These are phyloP conservation scores for Caenorhabditis brenneri DNA, from an alignment of 1,140 invertebrate genomes.

Conservation along the genomic window DNA sequence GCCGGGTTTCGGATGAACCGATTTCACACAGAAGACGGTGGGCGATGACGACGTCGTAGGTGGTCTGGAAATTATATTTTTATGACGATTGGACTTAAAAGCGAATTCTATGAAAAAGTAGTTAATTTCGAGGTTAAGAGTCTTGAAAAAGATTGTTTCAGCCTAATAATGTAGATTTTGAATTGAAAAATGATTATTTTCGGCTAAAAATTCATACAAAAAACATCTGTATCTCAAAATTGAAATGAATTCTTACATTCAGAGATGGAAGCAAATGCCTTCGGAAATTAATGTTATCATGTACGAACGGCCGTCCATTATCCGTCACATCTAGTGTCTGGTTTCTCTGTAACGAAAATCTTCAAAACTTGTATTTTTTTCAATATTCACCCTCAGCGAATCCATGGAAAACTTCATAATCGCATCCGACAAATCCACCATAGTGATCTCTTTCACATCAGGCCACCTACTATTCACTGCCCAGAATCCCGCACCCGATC, in stretches of 20 bases:
- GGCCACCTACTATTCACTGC: not conserved
- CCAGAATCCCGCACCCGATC: constrained; percentile 38
- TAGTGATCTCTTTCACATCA: constrained; percentile 20
- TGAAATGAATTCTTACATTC: constrained; percentile 1
- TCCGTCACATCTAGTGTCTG: not conserved
- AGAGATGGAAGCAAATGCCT: constrained; percentile 36
- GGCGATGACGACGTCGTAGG: constrained; percentile 30
- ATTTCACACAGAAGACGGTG: constrained; percentile 36
- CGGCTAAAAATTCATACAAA: not conserved
- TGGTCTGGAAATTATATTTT: not conserved
- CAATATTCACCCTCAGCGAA: constrained; percentile 19
- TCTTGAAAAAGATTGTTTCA: too few species aligned
- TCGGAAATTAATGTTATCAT: constrained; percentile 21
- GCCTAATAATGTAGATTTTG: too few species aligned
- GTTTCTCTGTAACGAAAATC: not conserved
- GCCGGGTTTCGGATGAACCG: constrained; percentile 14
- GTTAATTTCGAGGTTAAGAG: too few species aligned
- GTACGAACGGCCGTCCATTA: not conserved
- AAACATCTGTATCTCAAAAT: too few species aligned
- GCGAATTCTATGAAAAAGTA: not conserved
- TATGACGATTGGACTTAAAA: too few species aligned
- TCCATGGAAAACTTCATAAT: constrained; percentile 45
- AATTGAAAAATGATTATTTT: too few species aligned
- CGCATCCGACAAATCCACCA: constrained; percentile 37
- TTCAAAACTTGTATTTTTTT: not conserved